phyloP scores from a whole-genome alignment of 2,888 invertebrate species.

The Amiota minor region DNA sequence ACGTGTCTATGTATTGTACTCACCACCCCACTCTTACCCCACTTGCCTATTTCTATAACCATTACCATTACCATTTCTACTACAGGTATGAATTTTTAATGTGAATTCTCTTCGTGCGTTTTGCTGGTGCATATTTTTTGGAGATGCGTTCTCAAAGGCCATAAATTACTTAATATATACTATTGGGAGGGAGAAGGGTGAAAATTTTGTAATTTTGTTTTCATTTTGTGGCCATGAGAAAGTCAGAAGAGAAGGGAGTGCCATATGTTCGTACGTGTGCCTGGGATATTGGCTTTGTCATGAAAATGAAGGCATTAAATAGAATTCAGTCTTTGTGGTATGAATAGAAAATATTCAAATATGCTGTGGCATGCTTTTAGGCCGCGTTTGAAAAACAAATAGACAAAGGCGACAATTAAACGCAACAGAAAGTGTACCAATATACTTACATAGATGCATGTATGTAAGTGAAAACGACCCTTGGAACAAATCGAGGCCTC shows the following conservation, averaged over 20 bases:
- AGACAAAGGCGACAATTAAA: constrained; percentile 10
- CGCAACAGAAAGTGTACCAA: background rate
- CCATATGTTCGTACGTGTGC: background rate
- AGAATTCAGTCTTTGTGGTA: background rate
- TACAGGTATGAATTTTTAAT: constrained; percentile 25
- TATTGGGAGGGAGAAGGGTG: constrained; percentile 5
- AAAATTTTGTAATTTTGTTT: constrained; percentile 12
- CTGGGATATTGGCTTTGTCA: background rate
- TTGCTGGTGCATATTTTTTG: background rate
- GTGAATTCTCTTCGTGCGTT: background rate
- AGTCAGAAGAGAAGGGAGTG: background rate
- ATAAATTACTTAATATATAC: constrained; percentile 24
- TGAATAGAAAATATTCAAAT: constrained; percentile 3
- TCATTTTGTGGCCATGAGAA: background rate
- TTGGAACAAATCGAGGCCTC: constrained; percentile 2
- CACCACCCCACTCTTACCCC: background rate
- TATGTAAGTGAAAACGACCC: background rate
- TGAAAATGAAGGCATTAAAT: constrained; percentile 6
- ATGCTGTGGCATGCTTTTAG: background rate
- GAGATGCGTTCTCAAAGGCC: constrained; percentile 3
- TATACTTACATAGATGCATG: background rate
- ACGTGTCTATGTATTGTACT: constrained; percentile 2
- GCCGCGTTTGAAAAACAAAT: constrained; percentile 6
- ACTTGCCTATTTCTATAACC: no score
- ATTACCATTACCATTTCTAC: no score